Conservation (phyloP, 2,113 vertebrate genomes). For the Suncus etruscus region DNA sequence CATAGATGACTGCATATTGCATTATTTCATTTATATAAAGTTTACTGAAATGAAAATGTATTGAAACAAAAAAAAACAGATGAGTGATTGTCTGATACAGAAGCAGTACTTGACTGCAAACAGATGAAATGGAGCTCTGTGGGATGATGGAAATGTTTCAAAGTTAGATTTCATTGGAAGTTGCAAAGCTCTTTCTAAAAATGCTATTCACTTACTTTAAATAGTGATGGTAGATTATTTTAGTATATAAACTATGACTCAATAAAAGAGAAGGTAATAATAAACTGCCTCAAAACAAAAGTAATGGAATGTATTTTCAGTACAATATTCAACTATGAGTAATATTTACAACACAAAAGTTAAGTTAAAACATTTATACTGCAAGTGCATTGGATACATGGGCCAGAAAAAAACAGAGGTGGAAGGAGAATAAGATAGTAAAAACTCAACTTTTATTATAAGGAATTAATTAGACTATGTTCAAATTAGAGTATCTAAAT, state of each 20-base stretch:
- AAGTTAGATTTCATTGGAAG: background rate
- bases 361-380: constrained; percentile 21
- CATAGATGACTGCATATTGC: constrained; percentile 24
- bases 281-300: constrained; percentile 27
- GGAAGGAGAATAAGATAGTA: background rate
- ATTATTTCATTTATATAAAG: constrained; percentile 48
- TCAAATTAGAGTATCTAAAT: background rate
- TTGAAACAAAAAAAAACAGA: constrained; percentile 65
- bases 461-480: constrained; percentile 38
- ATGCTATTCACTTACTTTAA: background rate
- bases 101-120: constrained; percentile 6
- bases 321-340: background rate
- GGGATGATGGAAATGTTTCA: constrained; percentile 48
- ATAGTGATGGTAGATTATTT: constrained; percentile 9
- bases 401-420: constrained; percentile 12
- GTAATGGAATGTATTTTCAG: constrained; percentile 42
- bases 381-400: background rate
- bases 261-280: constrained; percentile 45
- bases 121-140: constrained; percentile 27
- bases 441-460: background rate
- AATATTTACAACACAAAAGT: constrained; percentile 41
- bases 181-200: too few relatives aligned
- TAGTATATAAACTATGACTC: constrained; percentile 4
- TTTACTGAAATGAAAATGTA: constrained; percentile 66
- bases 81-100: background rate